Conservation (phyloP, 2,888 invertebrate genomes). For the Ecliptopera silaceata region DNA sequence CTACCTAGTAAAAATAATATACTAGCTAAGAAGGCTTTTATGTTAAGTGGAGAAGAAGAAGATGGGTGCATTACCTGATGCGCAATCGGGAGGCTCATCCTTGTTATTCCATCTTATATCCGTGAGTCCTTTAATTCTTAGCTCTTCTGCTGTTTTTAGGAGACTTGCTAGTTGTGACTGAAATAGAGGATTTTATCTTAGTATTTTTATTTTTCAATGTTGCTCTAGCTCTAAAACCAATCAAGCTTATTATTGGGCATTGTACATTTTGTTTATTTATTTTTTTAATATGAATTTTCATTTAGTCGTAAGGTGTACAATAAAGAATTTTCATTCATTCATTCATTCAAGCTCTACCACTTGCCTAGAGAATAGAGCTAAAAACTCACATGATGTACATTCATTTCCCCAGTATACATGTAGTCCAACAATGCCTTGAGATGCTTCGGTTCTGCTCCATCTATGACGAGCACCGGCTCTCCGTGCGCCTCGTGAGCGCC, state of each 20-base stretch:
- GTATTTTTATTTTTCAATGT: no score
- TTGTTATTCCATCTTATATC: slow-evolving; percentile 93
- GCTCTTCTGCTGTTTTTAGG: slow-evolving; percentile 95
- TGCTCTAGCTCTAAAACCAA: no score
- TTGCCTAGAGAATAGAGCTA: no score
- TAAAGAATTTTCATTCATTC: no score
- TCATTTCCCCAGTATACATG: slow-evolving; percentile 98
- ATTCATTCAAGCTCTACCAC: no score
- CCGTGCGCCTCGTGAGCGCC: slow-evolving; percentile 91
- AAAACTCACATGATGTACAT: slow-evolving; percentile 93
- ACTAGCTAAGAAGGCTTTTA: no score
- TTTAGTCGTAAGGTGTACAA: no score
- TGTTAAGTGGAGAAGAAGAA: no score
- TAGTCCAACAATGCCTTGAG: slow-evolving; percentile 95
- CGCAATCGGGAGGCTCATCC: slow-evolving; percentile 73
- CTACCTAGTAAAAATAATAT: no score
- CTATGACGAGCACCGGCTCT: slow-evolving; percentile 90
- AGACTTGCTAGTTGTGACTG: slow-evolving; percentile 94
- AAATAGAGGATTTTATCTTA: slow-evolving; percentile 33
- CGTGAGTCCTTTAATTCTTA: slow-evolving; percentile 95
- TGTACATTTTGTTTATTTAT: no score
- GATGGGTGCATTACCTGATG: slow-evolving; percentile 51
- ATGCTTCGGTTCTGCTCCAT: slow-evolving; percentile 80
- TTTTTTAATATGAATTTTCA: no score
- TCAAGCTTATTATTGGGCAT: no score